Evolutionary conservation across 2,888 invertebrate genomes (phyloP), one percentile per base, ranked within the genome.

Genomic region (Dryocosmus kuriphilus): DNA sequence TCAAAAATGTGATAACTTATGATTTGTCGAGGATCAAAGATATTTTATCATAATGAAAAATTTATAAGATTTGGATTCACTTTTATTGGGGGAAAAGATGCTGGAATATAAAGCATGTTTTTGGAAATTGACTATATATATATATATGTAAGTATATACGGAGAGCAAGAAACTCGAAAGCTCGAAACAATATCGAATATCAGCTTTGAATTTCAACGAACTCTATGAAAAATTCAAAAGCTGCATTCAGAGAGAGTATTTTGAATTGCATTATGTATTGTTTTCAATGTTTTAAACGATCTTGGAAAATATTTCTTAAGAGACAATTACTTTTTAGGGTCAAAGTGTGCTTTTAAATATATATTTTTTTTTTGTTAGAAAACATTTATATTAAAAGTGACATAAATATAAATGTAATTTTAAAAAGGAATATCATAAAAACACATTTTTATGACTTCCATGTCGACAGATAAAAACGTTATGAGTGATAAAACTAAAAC

Each of bases 191-290:
- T 67, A 67, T 67, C 46, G 27, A 67, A 67, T 67, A 67, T 67
- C 27, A 41, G 67, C 67, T 67, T 67, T 67, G 67, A 67, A 67
- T 67, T 67, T 67, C 67, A 67, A 67, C 67, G 67, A 67, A 67
- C 41, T 27, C 67, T 27, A 46, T 67, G 67, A 67, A 67, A 67
- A 41, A 67, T 67, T 46, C 67, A 67, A 27, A 67, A 41, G 67
- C 19, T 24, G 35, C 27, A 8, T 38, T 67, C 46, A 41, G 38
- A 67, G 41, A 51, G 8, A 51, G n/a, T n/a, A 51, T 51, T 51
- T 46, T 22, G 27, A 67, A 67, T 46, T 41, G 38, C 67, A 67
- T 67, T 46, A 41, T 67, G 7, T 30, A 24, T 41, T 41, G 14
- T 16, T 41, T 41, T 41, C 41, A 41, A 14, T 4, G 2, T 41